Percentiles rank a stretch among this genome's conserved stretches.
Conservation (phyloP, 1,140 invertebrate species). For the Antheraea mylitta region DNA sequence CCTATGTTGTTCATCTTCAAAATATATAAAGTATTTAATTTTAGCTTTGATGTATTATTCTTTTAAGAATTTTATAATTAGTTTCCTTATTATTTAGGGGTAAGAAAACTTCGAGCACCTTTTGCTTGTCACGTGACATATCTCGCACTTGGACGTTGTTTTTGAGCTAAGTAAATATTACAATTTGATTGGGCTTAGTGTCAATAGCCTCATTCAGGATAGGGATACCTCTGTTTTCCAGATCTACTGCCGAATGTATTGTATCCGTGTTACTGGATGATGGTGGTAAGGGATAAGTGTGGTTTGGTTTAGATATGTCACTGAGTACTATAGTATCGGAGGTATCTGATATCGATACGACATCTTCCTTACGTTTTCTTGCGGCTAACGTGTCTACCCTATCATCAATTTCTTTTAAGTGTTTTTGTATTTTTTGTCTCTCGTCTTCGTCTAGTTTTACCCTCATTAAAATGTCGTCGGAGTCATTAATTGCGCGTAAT, state of each 20-base stretch:
- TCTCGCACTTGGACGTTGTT: not conserved
- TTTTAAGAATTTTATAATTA: not conserved
- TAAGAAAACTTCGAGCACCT: not conserved
- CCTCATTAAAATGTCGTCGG: too few relatives aligned
- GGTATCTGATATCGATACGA: not conserved
- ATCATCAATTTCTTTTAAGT: not conserved
- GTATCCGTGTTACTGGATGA: not conserved
- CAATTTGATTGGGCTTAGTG: not conserved
- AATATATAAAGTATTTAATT: too few relatives aligned
- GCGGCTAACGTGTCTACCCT: not conserved
- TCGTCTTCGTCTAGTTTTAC: not conserved
- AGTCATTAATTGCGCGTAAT: too few relatives aligned
- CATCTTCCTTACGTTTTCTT: not conserved
- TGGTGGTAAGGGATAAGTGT: not conserved
- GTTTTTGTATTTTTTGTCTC: not conserved
- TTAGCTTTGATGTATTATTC: not conserved
- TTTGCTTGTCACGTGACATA: not conserved
- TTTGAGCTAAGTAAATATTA: not conserved
- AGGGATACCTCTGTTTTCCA: not conserved
- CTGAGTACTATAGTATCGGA: not conserved
- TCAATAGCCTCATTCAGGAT: not conserved
- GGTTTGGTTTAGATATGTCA: too few relatives aligned
- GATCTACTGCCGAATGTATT: not conserved
- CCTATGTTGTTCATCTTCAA: too few relatives aligned
- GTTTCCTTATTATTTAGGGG: not conserved